These are phyloP conservation scores for Silurus asotus DNA, from an alignment of 2,113 vertebrate species.

Conservation along the genomic window DNA sequence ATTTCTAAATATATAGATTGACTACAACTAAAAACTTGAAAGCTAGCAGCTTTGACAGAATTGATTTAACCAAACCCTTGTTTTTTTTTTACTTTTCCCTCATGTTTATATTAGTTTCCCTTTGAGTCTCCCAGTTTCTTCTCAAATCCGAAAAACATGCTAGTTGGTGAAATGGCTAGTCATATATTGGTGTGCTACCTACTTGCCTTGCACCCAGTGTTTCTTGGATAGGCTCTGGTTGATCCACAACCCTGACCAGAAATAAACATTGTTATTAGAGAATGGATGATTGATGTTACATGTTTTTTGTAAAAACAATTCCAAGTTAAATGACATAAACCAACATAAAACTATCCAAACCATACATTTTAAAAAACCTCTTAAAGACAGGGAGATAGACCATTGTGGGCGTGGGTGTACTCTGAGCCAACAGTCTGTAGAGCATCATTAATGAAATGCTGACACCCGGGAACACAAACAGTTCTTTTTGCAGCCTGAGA, in stretches of 20 bases:
- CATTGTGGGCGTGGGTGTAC: neutral
- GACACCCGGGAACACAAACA: constrained; percentile 4
- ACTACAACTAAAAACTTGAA: neutral
- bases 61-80: neutral
- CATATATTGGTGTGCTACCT: neutral
- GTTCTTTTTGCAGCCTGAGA: neutral
- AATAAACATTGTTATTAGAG: neutral
- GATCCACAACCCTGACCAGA: neutral
- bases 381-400: neutral
- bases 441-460: constrained; percentile 18
- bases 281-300: neutral
- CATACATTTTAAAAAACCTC: neutral
- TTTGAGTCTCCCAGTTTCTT: neutral
- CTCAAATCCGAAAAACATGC: neutral
- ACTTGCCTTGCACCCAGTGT: neutral
- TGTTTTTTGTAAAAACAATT: neutral
- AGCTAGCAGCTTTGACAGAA: neutral
- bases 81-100: neutral
- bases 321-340: neutral
- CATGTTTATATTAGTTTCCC: neutral
- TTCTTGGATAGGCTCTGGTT: neutral
- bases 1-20: neutral
- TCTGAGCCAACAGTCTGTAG: neutral
- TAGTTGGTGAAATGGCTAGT: neutral
- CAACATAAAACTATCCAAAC: neutral